Percentiles rank a stretch among this genome's conserved stretches.
phyloP scores from a whole-genome alignment of 2,797 vertebrate genomes.

The Tachyglossus aculeatus region DNA sequence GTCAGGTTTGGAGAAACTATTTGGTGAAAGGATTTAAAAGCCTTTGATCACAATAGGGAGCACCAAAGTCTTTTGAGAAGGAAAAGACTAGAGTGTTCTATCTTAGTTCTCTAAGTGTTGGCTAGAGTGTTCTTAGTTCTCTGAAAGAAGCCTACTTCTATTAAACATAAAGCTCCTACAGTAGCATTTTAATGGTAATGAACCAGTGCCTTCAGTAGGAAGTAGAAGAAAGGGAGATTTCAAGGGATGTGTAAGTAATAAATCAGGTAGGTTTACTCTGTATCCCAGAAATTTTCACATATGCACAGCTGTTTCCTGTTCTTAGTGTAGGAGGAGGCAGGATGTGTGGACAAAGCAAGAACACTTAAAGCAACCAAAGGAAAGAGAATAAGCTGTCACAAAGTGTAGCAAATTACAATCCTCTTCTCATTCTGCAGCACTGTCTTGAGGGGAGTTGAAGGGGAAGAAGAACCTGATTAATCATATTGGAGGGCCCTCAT shows the following conservation, averaged over 20 bases:
- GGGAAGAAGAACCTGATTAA: background rate
- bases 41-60: too few species aligned
- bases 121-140: too few species aligned
- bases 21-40: background rate
- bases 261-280: conserved; percentile 18
- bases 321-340: conserved; percentile 2
- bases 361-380: background rate
- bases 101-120: too few species aligned
- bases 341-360: background rate
- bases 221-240: fast-evolving
- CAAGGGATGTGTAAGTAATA: background rate
- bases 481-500: conserved; percentile 23
- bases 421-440: background rate
- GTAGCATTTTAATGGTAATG: too few species aligned
- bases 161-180: too few species aligned
- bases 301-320: conserved; percentile 43
- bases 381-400: background rate
- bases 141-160: too few species aligned
- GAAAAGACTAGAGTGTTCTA: too few species aligned
- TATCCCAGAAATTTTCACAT: conserved; percentile 5
- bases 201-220: background rate
- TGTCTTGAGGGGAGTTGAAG: background rate
- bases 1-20: too few species aligned
- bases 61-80: too few species aligned
- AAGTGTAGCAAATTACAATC: background rate